Evolutionary conservation across 2,888 invertebrate species (phyloP).

Genomic region (Oscheius onirici): DNA sequence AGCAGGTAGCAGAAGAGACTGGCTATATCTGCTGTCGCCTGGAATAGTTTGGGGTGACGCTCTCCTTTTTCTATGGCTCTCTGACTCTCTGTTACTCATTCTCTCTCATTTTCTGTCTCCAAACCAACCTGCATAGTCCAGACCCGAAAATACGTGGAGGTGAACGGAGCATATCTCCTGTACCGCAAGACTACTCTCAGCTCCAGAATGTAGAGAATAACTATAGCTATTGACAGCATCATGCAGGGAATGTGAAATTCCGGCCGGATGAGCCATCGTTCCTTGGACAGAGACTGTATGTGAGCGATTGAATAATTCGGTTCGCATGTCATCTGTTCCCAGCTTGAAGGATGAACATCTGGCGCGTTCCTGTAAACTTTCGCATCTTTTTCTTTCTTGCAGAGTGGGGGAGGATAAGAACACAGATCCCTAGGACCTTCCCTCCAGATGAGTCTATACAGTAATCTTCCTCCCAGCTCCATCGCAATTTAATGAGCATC

Average conservation of each 20-base stretch:
- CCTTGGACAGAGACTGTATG: slow-evolving; percentile 12
- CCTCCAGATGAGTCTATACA: too few species aligned
- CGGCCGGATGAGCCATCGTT: slow-evolving; percentile 31
- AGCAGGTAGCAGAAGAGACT: slow-evolving; percentile 26
- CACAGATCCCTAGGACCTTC: background rate
- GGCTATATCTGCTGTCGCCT: slow-evolving; percentile 29
- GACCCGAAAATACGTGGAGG: slow-evolving; percentile 33
- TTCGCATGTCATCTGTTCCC: slow-evolving; percentile 30
- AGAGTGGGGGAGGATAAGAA: background rate
- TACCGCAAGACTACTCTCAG: slow-evolving; percentile 30
- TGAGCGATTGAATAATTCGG: slow-evolving; percentile 24
- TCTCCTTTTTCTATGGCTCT: too few species aligned
- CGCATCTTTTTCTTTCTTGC: background rate
- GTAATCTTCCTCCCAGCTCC: too few species aligned
- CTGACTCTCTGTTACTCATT: background rate
- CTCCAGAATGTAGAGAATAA: slow-evolving; percentile 28
- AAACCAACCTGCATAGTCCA: slow-evolving; percentile 33
- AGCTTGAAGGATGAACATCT: slow-evolving; percentile 18
- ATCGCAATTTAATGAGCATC: too few species aligned
- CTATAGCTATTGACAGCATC: slow-evolving; percentile 24
- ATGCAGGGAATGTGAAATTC: slow-evolving; percentile 35
- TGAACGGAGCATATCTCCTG: slow-evolving; percentile 27
- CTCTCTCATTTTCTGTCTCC: too few species aligned
- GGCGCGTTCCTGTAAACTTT: slow-evolving; percentile 26
- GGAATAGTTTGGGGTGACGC: background rate